Evolutionary conservation across 2,888 invertebrate species (phyloP).

Genomic region (Hyppa rectilinea): DNA sequence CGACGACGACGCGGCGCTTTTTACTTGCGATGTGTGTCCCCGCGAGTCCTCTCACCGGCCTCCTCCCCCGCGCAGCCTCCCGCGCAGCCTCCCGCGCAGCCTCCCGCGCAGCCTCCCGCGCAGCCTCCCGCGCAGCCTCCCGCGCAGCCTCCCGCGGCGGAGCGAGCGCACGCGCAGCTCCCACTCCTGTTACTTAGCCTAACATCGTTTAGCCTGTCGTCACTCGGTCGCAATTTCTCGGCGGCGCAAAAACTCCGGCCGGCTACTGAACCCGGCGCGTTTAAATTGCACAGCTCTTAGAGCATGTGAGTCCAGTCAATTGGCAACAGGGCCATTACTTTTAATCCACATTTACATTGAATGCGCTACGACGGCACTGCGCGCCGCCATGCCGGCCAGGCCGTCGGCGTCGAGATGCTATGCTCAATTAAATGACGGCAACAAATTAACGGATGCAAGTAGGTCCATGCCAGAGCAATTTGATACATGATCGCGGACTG

Average conservation of each 20-base stretch:
- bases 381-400: constrained; percentile 14
- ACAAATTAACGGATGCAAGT: constrained; percentile 83
- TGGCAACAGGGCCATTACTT: constrained; percentile 83
- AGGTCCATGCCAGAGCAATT: constrained; percentile 50
- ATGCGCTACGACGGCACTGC: constrained; percentile 76
- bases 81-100: constrained; percentile 22
- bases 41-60: constrained; percentile 53
- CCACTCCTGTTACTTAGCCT: constrained; percentile 58
- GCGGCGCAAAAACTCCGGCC: constrained; percentile 61
- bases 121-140: constrained; percentile 32
- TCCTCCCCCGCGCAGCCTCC: constrained; percentile 22
- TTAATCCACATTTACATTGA: constrained; percentile 87
- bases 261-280: constrained; percentile 63
- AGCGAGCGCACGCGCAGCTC: constrained; percentile 61
- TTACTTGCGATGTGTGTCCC: constrained; percentile 84
- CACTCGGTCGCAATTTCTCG: constrained; percentile 58
- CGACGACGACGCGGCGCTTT: constrained; percentile 77
- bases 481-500: constrained; percentile 54
- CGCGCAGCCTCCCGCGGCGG: constrained; percentile 14
- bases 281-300: constrained; percentile 65
- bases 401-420: constrained; percentile 71
- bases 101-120: constrained; percentile 59
- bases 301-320: constrained; percentile 70
- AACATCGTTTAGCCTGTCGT: constrained; percentile 58
- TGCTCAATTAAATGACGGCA: constrained; percentile 87